Base-by-base conservation (phyloP, 2,797 vertebrate species). In the Nannoperca obscura region DNA sequence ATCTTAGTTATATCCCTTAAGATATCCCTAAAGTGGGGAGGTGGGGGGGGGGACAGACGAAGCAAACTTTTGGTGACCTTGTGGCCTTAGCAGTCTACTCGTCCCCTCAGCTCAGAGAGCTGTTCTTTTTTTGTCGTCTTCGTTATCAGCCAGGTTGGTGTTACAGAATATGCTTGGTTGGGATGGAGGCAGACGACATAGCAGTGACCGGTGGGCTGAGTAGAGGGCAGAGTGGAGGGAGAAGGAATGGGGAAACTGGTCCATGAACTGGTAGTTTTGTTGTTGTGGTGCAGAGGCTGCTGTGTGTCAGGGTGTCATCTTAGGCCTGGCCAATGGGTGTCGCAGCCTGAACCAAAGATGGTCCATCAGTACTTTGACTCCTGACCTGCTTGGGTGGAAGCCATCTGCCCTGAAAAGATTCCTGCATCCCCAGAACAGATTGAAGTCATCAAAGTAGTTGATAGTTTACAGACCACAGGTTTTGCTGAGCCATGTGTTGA, bases 361-460 rank as follows among this genome's bases (percentile, higher is more conserved):
- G 38, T 13, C 44, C 32, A 49, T 22, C 1, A 38, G 11, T 54
- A 38, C 40, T 54, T 60, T 15, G 30, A 27, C 27, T 70, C 30
- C 13, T 40, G 30, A 63, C 49, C 49, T 61, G n/a, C 32, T 44
- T 55, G 15, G 10, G 27, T 55, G 2, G 19, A 62, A 36, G 38
- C 50, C 40, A 74, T 38, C n/a, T 46, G 40, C 60, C 30, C 22
- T 27, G 38, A 53, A 54, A 64, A 63, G n/a, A 36, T 34, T 30
- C n/a, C 40, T 36, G 17, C 17, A 5, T 15, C 15, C 40, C 20
- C n/a, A 14, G n/a, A 57, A 27, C 15, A 64, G 52, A 47, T 13
- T 65, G 32, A 65, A 50, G 46, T 50, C 34, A 36, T 65, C 62
- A 65, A n/a, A n/a, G 62, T 22, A 50, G 19, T 22, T 49, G 46